Evolutionary conservation across 2,797 vertebrate genomes (phyloP), one percentile per base, ranked within the genome.

Genomic region (Mormyrus hasselquistii): DNA sequence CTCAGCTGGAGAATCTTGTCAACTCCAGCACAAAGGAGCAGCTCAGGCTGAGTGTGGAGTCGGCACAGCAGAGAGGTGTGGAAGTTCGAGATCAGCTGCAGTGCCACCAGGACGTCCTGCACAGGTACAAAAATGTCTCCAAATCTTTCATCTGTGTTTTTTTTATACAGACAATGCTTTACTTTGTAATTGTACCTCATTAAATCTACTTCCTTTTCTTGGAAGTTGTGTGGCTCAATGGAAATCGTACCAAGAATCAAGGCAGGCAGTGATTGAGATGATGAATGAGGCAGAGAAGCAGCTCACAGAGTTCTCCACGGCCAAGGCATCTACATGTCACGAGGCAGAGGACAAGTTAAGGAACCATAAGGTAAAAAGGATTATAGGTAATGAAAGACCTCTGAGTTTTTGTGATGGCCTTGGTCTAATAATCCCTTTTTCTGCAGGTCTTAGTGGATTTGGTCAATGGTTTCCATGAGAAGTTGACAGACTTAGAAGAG

Each of bases 271-370:
- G 83, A 96, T 98, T 88, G 94, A 96, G 88, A 91, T 97, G 92
- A 97, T 99, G 96, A 98, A 97, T 90, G 95, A 97, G 0, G 94
- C 93, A 34, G 98, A 98, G 93, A 96, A 94, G 93, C 97, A 95
- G 90, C 94, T 98, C 93, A 95, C 96, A 47, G 94, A 94, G 89
- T 99, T 99, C 91, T 96, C 95, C 12, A 94, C 98, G 73, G 93
- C 96, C 86, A 99, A 97, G 95, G 95, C 97, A 29, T 91, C 94
- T 90, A 96, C 96, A 44, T 92, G 94, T 90, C 94, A 93, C 1
- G 96, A 98, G 91, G 96, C 98, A 44, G 96, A 97, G 91, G 96
- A 96, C 86, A 99, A 97, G 88, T 94, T 97, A 90, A 92, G 92
- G 65, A 93, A 93, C 89, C 97, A 99, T 91, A 97, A 98, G 97